Evolutionary conservation across 1,140 invertebrate species (phyloP), one percentile per base, ranked within the genome.

Genomic region (Diploscapter pachys): DNA sequence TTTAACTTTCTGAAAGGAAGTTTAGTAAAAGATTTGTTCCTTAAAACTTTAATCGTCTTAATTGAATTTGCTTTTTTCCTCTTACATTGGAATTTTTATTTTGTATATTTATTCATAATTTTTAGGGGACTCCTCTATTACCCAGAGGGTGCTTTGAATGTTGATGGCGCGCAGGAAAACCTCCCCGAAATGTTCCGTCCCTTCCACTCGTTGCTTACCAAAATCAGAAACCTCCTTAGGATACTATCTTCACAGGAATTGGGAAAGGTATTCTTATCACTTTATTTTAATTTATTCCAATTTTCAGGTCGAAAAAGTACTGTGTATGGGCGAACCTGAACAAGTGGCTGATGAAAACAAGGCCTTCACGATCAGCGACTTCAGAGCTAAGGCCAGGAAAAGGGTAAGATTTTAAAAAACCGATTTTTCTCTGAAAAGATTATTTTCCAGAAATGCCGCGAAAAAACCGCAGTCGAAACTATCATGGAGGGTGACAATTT

Each of bases 181-280:
- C 91, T 98, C 87, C 96, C 94, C 51, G 95, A 98, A 86, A 95
- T 98, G 92, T 98, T 98, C 87, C 89, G 94, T 84, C 95, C 95
- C 54, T 98, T 98, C 80, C 86, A 88, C 67, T 87, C 86, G 56
- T 80, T 89, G 4, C 83, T 89, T 5, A 81, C 85, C 11, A 88
- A 89, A 83, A 89, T 89, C 67, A 87, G 88, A 85, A 89, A 83
- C 68, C 77, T 81, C 11, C 72, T 80, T 51, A 63, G 76, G 49
- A 75, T 82, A 3, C 50, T 84, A 48, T 76, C 69, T 49, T 51
- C 71, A 59, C 63, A 61, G 8, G 82, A 86, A 50, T 74, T 81
- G 13, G 63, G 59, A 9, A 73, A 72, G 69, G 74, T 83, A 5
- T 76, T 80, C 49, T 49, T 70, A 11, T 2, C 63, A 31, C 63